Percentiles rank a stretch among this genome's conserved stretches.
phyloP scores from a whole-genome alignment of 2,888 invertebrate genomes.

The Cristatella mucedo region DNA sequence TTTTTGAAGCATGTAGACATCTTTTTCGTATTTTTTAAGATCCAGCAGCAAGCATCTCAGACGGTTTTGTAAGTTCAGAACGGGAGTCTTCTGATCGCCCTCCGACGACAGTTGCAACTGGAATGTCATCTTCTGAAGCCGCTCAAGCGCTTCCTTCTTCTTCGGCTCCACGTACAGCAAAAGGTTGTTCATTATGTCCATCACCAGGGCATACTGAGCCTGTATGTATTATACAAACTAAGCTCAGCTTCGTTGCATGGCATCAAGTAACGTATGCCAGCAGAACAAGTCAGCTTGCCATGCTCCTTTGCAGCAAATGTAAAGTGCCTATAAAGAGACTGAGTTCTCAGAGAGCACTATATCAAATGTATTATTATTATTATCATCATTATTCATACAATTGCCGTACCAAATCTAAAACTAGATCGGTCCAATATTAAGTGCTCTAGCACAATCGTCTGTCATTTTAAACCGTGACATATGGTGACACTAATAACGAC shows the following conservation, averaged over 20 bases:
- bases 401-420: too few species aligned
- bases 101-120: constrained; percentile 76
- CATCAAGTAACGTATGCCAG: too few species aligned
- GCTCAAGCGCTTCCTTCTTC: constrained; percentile 71
- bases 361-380: too few species aligned
- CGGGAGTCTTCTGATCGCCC: constrained; percentile 77
- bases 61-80: constrained; percentile 73
- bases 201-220: constrained; percentile 75
- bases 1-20: constrained; percentile 59
- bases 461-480: too few species aligned
- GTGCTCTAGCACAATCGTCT: too few species aligned
- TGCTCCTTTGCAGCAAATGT: too few species aligned
- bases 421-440: too few species aligned
- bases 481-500: too few species aligned
- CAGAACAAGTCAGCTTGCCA: too few species aligned
- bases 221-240: constrained; percentile 15
- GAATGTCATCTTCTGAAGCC: constrained; percentile 79
- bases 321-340: too few species aligned
- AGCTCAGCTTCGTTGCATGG: background rate
- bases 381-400: too few species aligned
- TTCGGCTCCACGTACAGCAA: constrained; percentile 89
- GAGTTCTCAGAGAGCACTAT: too few species aligned
- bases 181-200: constrained; percentile 93
- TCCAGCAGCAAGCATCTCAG: constrained; percentile 50
- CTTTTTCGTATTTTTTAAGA: constrained; percentile 59